These are phyloP conservation scores for Sipha flava DNA, from an alignment of 1,140 invertebrate species.

Conservation along the genomic window DNA sequence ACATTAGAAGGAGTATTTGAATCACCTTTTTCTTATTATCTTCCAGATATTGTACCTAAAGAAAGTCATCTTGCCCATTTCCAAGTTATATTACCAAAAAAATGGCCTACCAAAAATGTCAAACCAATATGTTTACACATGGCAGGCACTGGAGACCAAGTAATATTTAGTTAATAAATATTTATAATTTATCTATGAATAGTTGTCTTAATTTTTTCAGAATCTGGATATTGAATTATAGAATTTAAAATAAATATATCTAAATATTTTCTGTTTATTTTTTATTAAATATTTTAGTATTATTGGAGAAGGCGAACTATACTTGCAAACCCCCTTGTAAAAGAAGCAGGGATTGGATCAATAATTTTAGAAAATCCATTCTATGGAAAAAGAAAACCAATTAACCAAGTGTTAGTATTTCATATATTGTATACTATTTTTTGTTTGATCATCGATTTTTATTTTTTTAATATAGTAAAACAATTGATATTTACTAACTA, in stretches of 20 bases:
- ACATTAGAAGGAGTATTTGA: constrained; percentile 80
- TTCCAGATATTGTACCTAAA: constrained; percentile 79
- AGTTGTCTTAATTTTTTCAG: too few relatives aligned
- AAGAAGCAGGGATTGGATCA: constrained; percentile 82
- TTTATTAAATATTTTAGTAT: constrained; percentile 54
- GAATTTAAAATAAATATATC: neutral
- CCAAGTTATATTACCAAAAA: constrained; percentile 73
- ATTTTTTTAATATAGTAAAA: neutral
- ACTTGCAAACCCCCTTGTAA: constrained; percentile 82
- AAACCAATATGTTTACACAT: constrained; percentile 88
- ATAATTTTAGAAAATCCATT: constrained; percentile 97
- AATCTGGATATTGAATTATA: too few relatives aligned
- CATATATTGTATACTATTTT: constrained; percentile 34
- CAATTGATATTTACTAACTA: too few relatives aligned
- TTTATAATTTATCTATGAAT: too few relatives aligned
- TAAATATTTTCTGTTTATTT: neutral
- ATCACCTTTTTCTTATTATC: constrained; percentile 71
- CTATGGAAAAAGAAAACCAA: constrained; percentile 87
- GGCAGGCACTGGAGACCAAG: constrained; percentile 97
- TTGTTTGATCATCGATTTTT: neutral
- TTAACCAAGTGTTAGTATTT: constrained; percentile 80
- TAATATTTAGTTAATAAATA: constrained; percentile 50
- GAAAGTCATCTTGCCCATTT: constrained; percentile 73
- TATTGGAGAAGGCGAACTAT: constrained; percentile 84
- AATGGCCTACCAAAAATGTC: constrained; percentile 56